Evolutionary conservation across 2,113 vertebrate genomes (phyloP).

Genomic region (Planiliza haematocheilus): DNA sequence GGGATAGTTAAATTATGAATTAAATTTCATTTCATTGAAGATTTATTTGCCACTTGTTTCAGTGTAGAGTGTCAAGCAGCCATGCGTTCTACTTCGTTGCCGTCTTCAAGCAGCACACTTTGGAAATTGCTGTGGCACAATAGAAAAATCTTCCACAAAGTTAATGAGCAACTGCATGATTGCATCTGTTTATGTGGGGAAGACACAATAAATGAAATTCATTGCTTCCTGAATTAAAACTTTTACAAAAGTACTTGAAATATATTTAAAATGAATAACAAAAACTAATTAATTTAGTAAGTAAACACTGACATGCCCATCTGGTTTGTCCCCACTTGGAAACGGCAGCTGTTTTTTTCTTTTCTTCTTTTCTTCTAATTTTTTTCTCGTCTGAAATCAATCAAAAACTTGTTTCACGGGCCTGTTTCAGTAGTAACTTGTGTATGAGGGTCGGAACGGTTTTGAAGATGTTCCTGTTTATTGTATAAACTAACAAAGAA

Average conservation of each 20-base stretch:
- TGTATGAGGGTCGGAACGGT: background rate
- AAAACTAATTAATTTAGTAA: no score
- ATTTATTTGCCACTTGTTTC: conserved; percentile 48
- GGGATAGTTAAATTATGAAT: conserved; percentile 57
- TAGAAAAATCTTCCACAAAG: conserved; percentile 34
- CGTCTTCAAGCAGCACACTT: conserved; percentile 6
- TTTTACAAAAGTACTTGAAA: no score
- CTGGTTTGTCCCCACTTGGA: no score
- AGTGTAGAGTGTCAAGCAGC: conserved; percentile 22
- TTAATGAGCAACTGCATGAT: conserved; percentile 24
- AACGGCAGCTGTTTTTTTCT: background rate
- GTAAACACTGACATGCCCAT: no score
- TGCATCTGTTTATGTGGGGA: conserved; percentile 38
- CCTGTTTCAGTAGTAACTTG: background rate
- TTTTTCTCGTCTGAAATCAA: background rate
- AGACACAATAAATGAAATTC: background rate
- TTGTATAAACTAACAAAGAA: background rate
- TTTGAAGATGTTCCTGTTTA: background rate
- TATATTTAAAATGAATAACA: no score
- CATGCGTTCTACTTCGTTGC: background rate
- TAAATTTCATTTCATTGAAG: conserved; percentile 39
- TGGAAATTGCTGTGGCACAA: conserved; percentile 10
- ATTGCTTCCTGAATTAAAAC: background rate
- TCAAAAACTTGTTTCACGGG: background rate
- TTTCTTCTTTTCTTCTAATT: no score